Conservation (phyloP, 35 echinoderm and acorn worm species). For the Apostichopus japonicus region DNA sequence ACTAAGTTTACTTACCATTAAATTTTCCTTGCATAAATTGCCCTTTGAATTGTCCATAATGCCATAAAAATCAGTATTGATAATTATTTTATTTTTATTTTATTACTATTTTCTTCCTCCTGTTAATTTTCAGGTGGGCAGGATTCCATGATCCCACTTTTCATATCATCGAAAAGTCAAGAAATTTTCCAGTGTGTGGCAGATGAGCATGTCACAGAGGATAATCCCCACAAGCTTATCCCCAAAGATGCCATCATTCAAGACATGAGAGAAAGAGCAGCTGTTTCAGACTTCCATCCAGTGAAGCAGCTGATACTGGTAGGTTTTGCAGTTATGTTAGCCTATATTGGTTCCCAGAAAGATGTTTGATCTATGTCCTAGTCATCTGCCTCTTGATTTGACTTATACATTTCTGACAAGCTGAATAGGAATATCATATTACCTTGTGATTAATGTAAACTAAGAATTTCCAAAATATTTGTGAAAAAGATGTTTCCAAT, state of each 20-base stretch:
- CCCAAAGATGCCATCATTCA: constrained; percentile 85
- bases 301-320: constrained; percentile 91
- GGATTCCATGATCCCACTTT: constrained; percentile 63
- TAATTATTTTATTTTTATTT: too few relatives aligned
- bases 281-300: constrained; percentile 91
- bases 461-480: too few relatives aligned
- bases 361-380: neutral
- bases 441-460: too few relatives aligned
- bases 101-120: neutral
- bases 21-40: too few relatives aligned
- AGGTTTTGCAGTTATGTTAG: neutral
- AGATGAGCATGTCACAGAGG: constrained; percentile 88
- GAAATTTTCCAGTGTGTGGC: constrained; percentile 84
- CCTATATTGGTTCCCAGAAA: too few relatives aligned
- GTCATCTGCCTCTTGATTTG: too few relatives aligned
- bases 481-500: too few relatives aligned
- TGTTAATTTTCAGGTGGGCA: neutral
- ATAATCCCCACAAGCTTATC: constrained; percentile 82
- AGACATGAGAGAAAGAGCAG: constrained; percentile 95
- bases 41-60: too few relatives aligned
- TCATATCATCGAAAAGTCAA: constrained; percentile 90
- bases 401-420: too few relatives aligned
- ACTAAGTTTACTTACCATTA: too few relatives aligned
- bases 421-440: too few relatives aligned
- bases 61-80: too few relatives aligned